Evolutionary conservation across 2,113 vertebrate species (phyloP), one percentile per base, ranked within the genome.

Genomic region (Protomyctophum bolini): DNA sequence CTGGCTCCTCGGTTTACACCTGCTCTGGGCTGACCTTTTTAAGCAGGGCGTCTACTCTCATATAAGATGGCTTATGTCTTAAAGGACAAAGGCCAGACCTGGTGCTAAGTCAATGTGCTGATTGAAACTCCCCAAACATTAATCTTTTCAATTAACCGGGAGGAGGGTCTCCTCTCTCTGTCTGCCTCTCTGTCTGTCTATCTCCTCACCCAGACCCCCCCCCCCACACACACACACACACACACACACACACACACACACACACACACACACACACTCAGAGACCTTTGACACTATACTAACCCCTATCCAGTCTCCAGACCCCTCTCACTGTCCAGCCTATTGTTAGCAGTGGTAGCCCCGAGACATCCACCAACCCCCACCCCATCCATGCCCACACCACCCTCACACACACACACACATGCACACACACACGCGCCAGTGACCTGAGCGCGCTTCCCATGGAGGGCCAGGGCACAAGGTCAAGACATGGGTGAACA

Each of bases 401-500:
- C 63, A 66, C 57, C 21, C 57, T 28, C 15, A 58, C 15, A 28
- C 57, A 58, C 6, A 45, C 9, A 12, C n/a, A 0, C 66, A 28
- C 51, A 15, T 12, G 50, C 48, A 29, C 41, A 45, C 58, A 21
- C 29, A 46, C 29, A 76, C 75, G 76, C 77, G 70, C 80, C 82
- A 80, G 48, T 63, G 76, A 70, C 73, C 73, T 71, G 77, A 70
- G 81, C 72, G 82, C 79, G 68, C 80, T 83, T 82, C 80, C 77
- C 68, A 62, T 83, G 77, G 88, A 86, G 72, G 67, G 63, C 58
- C 63, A 80, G 80, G 83, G 64, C 86, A 81, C 48, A 48, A 79
- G 91, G 91, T 91, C 89, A 88, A 74, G 72, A 73, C 70, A 55
- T 33, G 14, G 63, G 75, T 8, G 66, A 70, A 85, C 80, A 86